phyloP scores from a whole-genome alignment of 1,140 invertebrate species.

The Carposina sasakii region DNA sequence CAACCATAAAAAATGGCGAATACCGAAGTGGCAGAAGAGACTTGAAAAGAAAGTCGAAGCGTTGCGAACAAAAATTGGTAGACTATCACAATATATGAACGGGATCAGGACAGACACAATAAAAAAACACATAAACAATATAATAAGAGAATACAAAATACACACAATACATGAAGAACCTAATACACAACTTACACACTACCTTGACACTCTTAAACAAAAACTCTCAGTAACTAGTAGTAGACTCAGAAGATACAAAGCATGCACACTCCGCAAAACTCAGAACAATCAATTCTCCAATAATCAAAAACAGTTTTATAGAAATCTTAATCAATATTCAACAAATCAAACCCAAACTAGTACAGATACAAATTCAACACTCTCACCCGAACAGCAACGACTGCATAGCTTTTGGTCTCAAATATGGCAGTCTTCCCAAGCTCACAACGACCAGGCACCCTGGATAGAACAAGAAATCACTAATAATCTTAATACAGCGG shows the following conservation, averaged over 20 bases:
- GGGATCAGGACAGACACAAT: neutral
- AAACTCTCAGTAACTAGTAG: constrained; percentile 3
- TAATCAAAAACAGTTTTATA: constrained; percentile 16
- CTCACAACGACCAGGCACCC: neutral
- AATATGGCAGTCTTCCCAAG: neutral
- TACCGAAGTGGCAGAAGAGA: constrained; percentile 5
- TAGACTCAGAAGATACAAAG: constrained; percentile 8
- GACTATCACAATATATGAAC: neutral
- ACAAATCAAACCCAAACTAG: neutral
- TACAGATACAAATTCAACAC: neutral
- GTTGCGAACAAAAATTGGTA: neutral
- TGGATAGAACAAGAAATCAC: neutral
- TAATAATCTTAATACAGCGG: too few relatives aligned
- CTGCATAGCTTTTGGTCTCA: constrained; percentile 1
- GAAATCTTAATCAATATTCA: neutral
- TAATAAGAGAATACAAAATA: too few relatives aligned
- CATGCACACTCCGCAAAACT: constrained; percentile 5
- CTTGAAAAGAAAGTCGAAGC: neutral
- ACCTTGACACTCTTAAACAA: constrained; percentile 12
- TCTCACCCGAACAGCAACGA: neutral
- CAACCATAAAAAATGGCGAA: too few relatives aligned
- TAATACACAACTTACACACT: neutral
- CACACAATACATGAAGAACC: neutral
- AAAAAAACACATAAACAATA: neutral
- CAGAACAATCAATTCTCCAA: constrained; percentile 9